These are phyloP conservation scores for Ctena decussata DNA, from an alignment of 2,888 invertebrate genomes.

Conservation along the genomic window DNA sequence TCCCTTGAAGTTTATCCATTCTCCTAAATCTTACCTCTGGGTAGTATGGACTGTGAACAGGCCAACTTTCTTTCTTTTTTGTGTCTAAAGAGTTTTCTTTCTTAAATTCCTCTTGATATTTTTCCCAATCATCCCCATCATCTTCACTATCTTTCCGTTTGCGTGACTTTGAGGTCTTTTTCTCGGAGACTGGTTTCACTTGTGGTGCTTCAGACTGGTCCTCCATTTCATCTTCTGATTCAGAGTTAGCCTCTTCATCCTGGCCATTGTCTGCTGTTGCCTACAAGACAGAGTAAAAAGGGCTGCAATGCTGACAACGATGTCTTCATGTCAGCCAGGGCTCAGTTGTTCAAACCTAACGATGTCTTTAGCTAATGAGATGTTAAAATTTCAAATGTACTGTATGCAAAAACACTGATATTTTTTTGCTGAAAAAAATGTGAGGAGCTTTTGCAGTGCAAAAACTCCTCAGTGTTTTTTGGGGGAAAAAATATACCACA, in stretches of 20 bases:
- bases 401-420: too few relatives aligned
- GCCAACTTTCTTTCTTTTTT: slow-evolving; percentile 96
- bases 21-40: slow-evolving; percentile 91
- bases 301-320: too few relatives aligned
- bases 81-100: slow-evolving; percentile 95
- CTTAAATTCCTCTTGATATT: slow-evolving; percentile 93
- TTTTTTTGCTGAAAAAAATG: too few relatives aligned
- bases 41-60: slow-evolving; percentile 99
- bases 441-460: too few relatives aligned
- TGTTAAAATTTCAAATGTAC: too few relatives aligned
- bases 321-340: too few relatives aligned
- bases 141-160: slow-evolving; percentile 69
- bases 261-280: background rate
- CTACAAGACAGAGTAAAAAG: too few relatives aligned
- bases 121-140: slow-evolving; percentile 97
- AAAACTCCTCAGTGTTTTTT: too few relatives aligned
- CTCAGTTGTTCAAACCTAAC: too few relatives aligned
- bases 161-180: slow-evolving; percentile 18
- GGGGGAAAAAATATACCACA: too few relatives aligned
- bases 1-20: too few relatives aligned
- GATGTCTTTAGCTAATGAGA: too few relatives aligned
- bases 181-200: slow-evolving; percentile 35
- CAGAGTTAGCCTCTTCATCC: slow-evolving; percentile 55
- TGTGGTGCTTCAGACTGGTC: slow-evolving; percentile 49
- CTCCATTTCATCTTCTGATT: slow-evolving; percentile 68